Conservation (phyloP, 2,113 vertebrate genomes). For the Ceratotherium simum region DNA sequence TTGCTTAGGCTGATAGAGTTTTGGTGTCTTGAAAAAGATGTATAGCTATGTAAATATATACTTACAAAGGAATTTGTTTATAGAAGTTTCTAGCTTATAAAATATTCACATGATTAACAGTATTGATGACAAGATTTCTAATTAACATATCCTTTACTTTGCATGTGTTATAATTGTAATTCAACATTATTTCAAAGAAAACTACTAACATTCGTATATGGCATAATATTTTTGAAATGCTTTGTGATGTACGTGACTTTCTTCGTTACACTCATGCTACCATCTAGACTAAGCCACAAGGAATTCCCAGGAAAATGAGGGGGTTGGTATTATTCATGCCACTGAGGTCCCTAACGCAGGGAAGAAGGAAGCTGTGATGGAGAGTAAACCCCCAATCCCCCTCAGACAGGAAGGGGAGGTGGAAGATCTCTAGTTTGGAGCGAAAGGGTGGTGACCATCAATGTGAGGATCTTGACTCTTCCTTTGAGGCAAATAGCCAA, state of each 20-base stretch:
- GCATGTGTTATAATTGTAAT: background rate
- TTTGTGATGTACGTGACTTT: background rate
- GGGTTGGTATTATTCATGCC: no score
- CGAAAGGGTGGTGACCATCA: accelerated
- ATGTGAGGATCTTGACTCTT: background rate
- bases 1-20: background rate
- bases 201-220: background rate
- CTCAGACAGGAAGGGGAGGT: background rate
- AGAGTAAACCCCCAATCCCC: background rate
- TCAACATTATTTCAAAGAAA: background rate
- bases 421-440: no score
- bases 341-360: background rate
- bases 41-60: background rate
- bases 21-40: background rate
- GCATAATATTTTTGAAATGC: background rate
- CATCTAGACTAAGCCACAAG: background rate
- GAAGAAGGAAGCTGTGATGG: background rate
- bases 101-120: background rate
- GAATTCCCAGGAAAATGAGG: background rate
- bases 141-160: background rate
- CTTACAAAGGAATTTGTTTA: background rate
- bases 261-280: no score
- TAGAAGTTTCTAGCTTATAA: background rate
- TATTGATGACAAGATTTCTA: background rate
- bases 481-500: background rate